phyloP scores from a whole-genome alignment of 1,140 invertebrate species.

The Microplitis demolitor region DNA sequence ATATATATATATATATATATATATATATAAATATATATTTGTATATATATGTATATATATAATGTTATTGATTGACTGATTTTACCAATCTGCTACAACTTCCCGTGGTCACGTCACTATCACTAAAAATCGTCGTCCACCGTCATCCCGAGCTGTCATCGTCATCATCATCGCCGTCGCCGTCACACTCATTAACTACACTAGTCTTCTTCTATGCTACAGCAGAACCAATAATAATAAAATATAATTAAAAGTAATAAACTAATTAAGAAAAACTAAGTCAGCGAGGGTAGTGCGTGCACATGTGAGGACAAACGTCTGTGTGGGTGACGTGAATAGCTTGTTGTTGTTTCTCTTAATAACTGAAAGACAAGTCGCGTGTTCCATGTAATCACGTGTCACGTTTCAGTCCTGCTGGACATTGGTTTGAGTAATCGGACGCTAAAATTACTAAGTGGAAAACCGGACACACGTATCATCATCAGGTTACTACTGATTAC shows the following conservation, averaged over 20 bases:
- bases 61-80: neutral
- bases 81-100: too few species aligned
- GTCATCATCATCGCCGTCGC: neutral
- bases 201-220: constrained; percentile 9
- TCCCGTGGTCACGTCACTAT: too few species aligned
- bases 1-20: neutral
- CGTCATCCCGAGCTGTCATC: neutral
- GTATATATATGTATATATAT: constrained; percentile 30
- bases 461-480: neutral
- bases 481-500: too few species aligned
- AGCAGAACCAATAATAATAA: too few species aligned
- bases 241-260: constrained; percentile 16
- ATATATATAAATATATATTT: neutral
- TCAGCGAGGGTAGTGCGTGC: neutral
- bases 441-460: neutral
- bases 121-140: too few species aligned
- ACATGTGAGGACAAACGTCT: neutral
- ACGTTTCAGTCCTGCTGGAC: constrained; percentile 8
- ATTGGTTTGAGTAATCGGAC: neutral
- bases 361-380: neutral
- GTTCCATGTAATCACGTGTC: neutral
- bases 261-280: constrained; percentile 20
- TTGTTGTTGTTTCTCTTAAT: neutral
- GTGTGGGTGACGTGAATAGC: constrained; percentile 2
- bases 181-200: neutral